phyloP scores from a whole-genome alignment of 2,888 invertebrate genomes.

The Melinopterus prodromus region DNA sequence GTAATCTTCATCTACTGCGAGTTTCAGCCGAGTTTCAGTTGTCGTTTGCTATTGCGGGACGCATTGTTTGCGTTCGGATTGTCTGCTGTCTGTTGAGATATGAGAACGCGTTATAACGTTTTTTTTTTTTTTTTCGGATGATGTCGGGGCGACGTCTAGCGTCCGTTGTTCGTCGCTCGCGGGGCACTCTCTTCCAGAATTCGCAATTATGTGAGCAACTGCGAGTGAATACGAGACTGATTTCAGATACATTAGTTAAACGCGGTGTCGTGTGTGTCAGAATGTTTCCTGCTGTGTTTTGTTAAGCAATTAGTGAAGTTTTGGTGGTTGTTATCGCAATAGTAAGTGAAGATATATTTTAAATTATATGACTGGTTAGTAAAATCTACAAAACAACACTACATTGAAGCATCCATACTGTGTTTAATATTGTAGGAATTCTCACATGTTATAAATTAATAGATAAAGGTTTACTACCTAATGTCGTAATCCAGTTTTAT shows the following conservation, averaged over 20 bases:
- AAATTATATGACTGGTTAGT: too few species aligned
- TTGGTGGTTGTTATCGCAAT: background rate
- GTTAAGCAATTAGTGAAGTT: background rate
- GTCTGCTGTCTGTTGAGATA: background rate
- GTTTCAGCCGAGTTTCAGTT: background rate
- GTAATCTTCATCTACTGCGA: too few species aligned
- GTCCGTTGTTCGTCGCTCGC: background rate
- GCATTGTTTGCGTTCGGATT: background rate
- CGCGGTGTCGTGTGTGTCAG: background rate
- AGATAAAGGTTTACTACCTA: too few species aligned
- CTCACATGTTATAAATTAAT: too few species aligned
- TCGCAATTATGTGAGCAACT: slow-evolving; percentile 4
- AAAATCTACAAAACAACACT: too few species aligned
- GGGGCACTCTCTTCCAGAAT: background rate
- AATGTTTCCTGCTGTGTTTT: background rate
- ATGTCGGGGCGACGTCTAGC: background rate
- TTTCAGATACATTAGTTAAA: background rate
- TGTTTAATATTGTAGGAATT: too few species aligned
- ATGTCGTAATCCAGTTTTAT: too few species aligned
- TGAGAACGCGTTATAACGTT: background rate
- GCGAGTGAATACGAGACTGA: background rate
- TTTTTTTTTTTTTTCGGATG: background rate
- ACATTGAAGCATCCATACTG: too few species aligned
- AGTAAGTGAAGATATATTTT: too few species aligned
- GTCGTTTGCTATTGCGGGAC: background rate